Base-by-base conservation (phyloP, 2,797 vertebrate genomes). In the Orestias chungarensis region DNA sequence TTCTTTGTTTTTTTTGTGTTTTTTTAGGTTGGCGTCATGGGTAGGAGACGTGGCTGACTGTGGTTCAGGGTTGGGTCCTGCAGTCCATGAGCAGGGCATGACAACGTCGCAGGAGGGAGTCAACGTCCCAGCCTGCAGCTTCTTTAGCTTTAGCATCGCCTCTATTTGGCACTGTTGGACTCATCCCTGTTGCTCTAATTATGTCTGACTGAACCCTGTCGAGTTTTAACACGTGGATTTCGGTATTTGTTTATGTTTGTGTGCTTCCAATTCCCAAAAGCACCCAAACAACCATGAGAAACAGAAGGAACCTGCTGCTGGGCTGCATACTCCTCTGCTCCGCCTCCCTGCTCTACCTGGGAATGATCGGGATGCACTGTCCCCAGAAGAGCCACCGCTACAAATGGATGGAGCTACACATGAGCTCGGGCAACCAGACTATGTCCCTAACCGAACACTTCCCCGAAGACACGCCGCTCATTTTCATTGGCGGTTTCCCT, bases 401-500 rank as follows among this genome's bases (percentile, higher is more conserved):
- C 93, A 69, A 2, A 2, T 84, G 82, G 88, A 92, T 85, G 86
- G 92, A 92, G 73, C 88, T 94, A 73, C 92, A 94, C 0, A 35
- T 78, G 40, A 86, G 89, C 67, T 90, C 93, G 0, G 83, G 82
- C 78, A 93, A 91, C 73, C 82, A 92, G 55, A 83, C 73, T 17
- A 35, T 54, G 3, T 90, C 86, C 14, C 93, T 93, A 73, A 88
- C 80, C 3, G 82, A 92, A 54, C 84, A 94, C 75, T 96, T 97
- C 76, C 94, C 96, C 25, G 97, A 98, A 82, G 96, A 97, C 90
- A 96, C 96, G 85, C 96, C 97, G 12, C 93, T 98, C 68, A 97
- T 98, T 82, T 98, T 98, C 86, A 97, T 98, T 25, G 97, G 97
- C 0, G 97, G 96, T 43, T 97, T 98, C 0, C 97, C 97, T 52